phyloP scores from a whole-genome alignment of 1,140 invertebrate genomes.

The Sarcophaga bullata region DNA sequence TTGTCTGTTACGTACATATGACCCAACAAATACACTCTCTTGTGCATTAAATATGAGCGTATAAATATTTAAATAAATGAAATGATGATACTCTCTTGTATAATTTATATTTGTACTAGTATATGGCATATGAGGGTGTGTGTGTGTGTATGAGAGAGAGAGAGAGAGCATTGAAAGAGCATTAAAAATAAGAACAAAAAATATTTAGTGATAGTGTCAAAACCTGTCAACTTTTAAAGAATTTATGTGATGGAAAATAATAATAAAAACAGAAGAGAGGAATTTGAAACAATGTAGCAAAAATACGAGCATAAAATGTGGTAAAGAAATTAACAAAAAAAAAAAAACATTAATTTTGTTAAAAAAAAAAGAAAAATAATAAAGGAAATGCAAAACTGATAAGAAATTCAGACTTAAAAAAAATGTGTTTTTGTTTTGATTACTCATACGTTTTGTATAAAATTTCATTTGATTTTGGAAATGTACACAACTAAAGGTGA shows the following conservation, averaged over 20 bases:
- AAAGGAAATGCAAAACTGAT: too few relatives aligned
- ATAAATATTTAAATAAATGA: constrained; percentile 19
- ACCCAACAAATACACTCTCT: not conserved
- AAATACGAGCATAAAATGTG: not conserved
- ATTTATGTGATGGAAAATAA: not conserved
- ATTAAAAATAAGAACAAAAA: constrained; percentile 23
- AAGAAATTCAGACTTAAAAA: too few relatives aligned
- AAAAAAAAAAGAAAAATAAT: too few relatives aligned
- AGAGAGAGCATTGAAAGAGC: not conserved
- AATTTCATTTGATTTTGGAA: too few relatives aligned
- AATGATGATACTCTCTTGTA: not conserved
- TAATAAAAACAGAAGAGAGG: not conserved
- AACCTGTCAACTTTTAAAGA: constrained; percentile 32
- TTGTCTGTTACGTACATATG: too few relatives aligned
- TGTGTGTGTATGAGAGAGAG: not conserved
- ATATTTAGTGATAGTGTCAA: constrained; percentile 27
- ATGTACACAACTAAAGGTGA: too few relatives aligned
- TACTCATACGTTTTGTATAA: too few relatives aligned
- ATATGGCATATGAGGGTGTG: not conserved
- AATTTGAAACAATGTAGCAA: not conserved
- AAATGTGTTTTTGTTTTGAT: too few relatives aligned
- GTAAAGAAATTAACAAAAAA: not conserved
- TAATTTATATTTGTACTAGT: too few relatives aligned
- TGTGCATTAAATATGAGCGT: not conserved
- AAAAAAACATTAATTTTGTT: not conserved